These are phyloP conservation scores for Murina feae DNA, from an alignment of 2,113 vertebrate genomes.

Conservation along the genomic window DNA sequence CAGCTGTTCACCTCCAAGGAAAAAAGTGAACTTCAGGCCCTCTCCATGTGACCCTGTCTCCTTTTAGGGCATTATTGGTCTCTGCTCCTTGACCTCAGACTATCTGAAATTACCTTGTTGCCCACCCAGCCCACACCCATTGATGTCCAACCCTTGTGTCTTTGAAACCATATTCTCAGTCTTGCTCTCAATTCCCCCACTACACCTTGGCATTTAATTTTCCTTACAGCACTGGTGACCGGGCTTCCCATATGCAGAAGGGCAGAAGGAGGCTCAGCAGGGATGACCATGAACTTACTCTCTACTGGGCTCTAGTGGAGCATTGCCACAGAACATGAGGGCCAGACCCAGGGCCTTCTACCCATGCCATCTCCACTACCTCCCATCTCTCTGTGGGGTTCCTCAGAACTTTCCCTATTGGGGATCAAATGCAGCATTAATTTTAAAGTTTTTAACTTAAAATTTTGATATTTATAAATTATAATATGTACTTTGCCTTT, in stretches of 20 bases:
- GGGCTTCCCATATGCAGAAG: background rate
- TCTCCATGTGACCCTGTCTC: fast-evolving
- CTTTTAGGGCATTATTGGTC: fast-evolving
- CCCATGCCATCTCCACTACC: fast-evolving
- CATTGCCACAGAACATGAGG: fast-evolving
- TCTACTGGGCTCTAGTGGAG: background rate
- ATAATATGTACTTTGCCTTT: background rate
- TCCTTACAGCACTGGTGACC: background rate
- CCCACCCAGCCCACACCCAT: background rate
- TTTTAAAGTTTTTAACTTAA: background rate
- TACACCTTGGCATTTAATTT: no score
- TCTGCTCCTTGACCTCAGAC: background rate
- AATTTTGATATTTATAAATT: background rate
- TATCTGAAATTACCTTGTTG: background rate
- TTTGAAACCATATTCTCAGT: background rate
- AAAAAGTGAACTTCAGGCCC: no score
- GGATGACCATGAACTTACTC: fast-evolving
- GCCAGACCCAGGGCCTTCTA: no score
- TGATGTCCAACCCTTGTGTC: no score
- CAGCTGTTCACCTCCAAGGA: background rate
- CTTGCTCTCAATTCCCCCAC: no score
- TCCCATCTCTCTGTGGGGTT: fast-evolving
- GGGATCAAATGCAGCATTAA: background rate
- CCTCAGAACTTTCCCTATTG: background rate
- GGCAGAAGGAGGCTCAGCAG: no score